Base-by-base conservation (phyloP, 2,888 invertebrate species). In the Cerastoderma edule region DNA sequence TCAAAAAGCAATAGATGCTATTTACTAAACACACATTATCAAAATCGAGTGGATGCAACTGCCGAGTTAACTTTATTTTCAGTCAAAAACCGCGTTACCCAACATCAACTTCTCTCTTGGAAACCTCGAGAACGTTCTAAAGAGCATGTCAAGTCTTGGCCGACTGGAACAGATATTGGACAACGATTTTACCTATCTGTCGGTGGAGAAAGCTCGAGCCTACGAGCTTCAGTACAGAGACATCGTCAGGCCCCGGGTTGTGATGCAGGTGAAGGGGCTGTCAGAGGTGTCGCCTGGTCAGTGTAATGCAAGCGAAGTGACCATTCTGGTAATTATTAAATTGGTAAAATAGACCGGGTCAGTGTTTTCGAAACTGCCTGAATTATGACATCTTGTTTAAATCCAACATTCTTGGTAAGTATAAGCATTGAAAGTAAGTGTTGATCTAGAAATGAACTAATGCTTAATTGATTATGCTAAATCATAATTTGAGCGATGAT, bases 21-120 rank as follows among this genome's bases (percentile, higher is more conserved):
- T n/a, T n/a, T n/a, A n/a, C n/a, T n/a, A n/a, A n/a, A n/a, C n/a
- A n/a, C n/a, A n/a, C n/a, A n/a, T n/a, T n/a, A n/a, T n/a, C n/a
- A n/a, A n/a, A n/a, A n/a, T n/a, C n/a, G n/a, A n/a, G n/a, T n/a
- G n/a, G n/a, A n/a, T n/a, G n/a, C n/a, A n/a, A n/a, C n/a, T n/a
- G n/a, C n/a, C n/a, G n/a, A n/a, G n/a, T 57, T 2, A n/a, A 33
- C 4, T 19, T 50, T 32, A 22, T 27, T 77, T 72, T 10, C 71
- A 81, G 81, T 81, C 78, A 0, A 75, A 78, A 48, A 39, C 48
- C 19, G 75, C 78, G 1, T 48, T 81, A 4, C 73, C 78, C 19
- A 22, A 68, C n/a, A 5, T 81, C 19, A 75, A 67, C 4, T 16
- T 30, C 1, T 71, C 81, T 4, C 48, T 78, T 19, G 33, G 50